Base-by-base conservation (phyloP, 2,797 vertebrate genomes). In the Fringilla coelebs region DNA sequence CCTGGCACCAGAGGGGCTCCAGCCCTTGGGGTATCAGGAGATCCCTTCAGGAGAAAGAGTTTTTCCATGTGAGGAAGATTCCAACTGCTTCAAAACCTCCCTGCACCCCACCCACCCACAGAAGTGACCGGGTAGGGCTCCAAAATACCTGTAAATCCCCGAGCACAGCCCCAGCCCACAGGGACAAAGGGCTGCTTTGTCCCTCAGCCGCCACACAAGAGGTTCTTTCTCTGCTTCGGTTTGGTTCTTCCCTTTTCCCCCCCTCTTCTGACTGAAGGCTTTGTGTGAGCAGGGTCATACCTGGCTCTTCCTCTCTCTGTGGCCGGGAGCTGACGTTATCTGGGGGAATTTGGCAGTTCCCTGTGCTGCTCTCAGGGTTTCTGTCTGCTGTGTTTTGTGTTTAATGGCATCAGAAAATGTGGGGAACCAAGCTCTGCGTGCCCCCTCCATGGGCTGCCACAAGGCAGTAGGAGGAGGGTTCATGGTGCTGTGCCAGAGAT, bases 401-500 rank as follows among this genome's bases (percentile, higher is more conserved):
- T 55, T 31, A 36, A n/a, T 20, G 40, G 8, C 11, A n/a, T 4
- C 43, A 48, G 58, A 65, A 72, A 68, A 46, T 5, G 7, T 0
- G 3, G 43, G 68, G 62, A 84, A 49, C 16, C 9, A 26, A 12
- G 10, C 13, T 29, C 24, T n/a, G 45, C 13, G 15, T 45, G 24
- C 32, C n/a, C 2, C 0, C 46, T 34, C 29, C 16, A 1, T 0
- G 10, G 48, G 28, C 28, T 49, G 38, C 61, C 49, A 7, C 8
- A 6, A 5, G 45, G 1, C 3, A 1, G 16, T 1, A 0, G 1
- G 22, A 34, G n/a, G 17, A 38, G 43, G 29, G 31, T 19, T 51
- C 16, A 3, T 20, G 25, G n/a, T 46, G 7, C 51, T 24, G 1
- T 2, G 29, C 7, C 20, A 31, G 41, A 24, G 74, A 5, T 1